A percentile compares a stretch with the other conserved stretches of the same genome.
These are phyloP conservation scores for Pemphredon lugubris DNA, from an alignment of 2,888 invertebrate species.

Conservation along the genomic window DNA sequence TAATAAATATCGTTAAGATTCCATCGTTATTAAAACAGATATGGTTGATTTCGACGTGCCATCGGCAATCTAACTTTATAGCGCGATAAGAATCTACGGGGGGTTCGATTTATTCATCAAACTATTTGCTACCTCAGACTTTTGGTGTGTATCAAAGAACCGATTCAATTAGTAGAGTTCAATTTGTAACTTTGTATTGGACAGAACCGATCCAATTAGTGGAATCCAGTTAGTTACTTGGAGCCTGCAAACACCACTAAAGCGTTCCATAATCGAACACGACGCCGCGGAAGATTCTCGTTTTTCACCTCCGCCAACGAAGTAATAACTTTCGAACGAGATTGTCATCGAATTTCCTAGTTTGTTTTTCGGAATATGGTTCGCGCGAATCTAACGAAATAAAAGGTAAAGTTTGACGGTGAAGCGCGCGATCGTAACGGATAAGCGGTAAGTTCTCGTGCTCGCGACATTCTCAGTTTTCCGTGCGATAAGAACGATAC, in stretches of 20 bases:
- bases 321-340: too few species aligned
- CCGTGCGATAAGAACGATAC: not conserved
- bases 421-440: not conserved
- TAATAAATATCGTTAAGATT: too few species aligned
- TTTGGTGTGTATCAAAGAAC: slow-evolving; percentile 13
- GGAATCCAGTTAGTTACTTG: not conserved
- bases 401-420: not conserved
- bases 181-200: slow-evolving; percentile 9
- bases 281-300: too few species aligned
- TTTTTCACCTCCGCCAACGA: too few species aligned
- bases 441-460: not conserved
- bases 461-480: not conserved
- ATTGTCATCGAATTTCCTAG: too few species aligned
- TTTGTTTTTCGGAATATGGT: too few species aligned
- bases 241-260: not conserved
- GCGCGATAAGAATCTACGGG: too few species aligned
- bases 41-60: too few species aligned
- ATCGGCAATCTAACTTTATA: too few species aligned
- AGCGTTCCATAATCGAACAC: not conserved
- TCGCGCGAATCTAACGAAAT: too few species aligned
- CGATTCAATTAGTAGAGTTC: slow-evolving; percentile 17
- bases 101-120: too few species aligned
- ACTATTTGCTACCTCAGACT: not conserved
- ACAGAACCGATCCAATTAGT: slow-evolving; percentile 15
- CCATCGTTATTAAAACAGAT: too few species aligned